Evolutionary conservation across 1,140 invertebrate genomes (phyloP), one percentile per base, ranked within the genome.

Genomic region (Doryteuthis pealeii): DNA sequence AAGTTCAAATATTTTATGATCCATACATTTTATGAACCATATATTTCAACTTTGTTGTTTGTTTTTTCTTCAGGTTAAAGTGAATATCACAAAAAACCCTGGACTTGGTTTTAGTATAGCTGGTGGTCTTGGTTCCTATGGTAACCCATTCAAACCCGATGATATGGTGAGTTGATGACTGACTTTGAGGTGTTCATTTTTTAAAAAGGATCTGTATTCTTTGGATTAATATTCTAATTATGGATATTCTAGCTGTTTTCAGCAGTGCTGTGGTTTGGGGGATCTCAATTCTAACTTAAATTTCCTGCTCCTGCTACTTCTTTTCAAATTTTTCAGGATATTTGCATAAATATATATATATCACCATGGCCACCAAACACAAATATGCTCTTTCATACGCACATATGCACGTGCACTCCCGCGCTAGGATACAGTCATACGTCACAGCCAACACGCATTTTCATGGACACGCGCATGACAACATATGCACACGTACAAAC

Each of bases 51-150:
- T 62, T 65, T 40, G 31, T 12, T 71, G 14, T 66, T 70, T 5
- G 70, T 71, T 71, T 76, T 18, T 35, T 49, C 77, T 82, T 76
- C 80, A 87, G 86, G 79, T 87, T 75, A 78, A 78, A 69, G 79
- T 86, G 18, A 80, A 78, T 26, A 83, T 88, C 49, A 76, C 73
- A 67, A 88, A 86, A 77, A 87, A 85, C 76, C 84, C 84, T 45
- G 86, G 83, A 28, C 78, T 88, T 70, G 85, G 86, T 40, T 88
- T 87, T 79, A 86, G 85, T 77, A 86, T 87, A 70, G 84, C 85
- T 45, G 86, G 87, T 69, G 87, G 85, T 31, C 74, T 80, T 73
- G 84, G 84, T 54, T 82, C 84, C 70, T 78, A 79, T 74, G 84
- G 85, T n/a, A 87, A 87, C 74, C 84, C 85, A 28, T 88, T 79